These are phyloP conservation scores for Ariolimax columbianus DNA, from an alignment of 2,888 invertebrate species.

Conservation along the genomic window DNA sequence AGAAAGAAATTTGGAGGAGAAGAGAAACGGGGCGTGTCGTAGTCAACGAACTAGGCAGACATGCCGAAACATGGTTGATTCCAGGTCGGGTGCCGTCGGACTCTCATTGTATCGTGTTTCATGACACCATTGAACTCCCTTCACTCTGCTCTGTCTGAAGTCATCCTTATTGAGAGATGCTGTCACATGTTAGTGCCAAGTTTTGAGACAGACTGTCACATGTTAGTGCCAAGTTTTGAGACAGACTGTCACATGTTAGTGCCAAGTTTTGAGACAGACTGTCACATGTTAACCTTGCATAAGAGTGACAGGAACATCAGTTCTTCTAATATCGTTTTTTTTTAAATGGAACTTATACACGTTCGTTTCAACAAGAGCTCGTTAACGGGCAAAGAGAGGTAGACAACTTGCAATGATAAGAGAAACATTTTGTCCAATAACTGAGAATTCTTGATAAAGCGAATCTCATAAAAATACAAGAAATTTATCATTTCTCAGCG, in stretches of 20 bases:
- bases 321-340: neutral
- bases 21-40: neutral
- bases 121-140: no score
- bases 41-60: slow-evolving; percentile 20
- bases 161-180: no score
- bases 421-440: neutral
- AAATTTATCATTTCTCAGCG: neutral
- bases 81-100: neutral
- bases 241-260: no score
- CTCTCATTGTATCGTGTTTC: no score
- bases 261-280: no score
- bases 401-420: neutral
- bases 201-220: no score
- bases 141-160: no score
- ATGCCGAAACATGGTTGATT: neutral
- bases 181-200: no score
- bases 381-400: neutral
- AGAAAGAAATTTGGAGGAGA: neutral
- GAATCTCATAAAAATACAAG: neutral
- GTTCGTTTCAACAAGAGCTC: neutral
- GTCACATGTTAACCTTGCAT: neutral
- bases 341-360: neutral
- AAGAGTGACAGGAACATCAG: neutral
- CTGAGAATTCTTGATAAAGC: neutral
- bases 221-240: no score